Evolutionary conservation across 2,888 invertebrate genomes (phyloP).

Genomic region (Ichneumoninae sp.): DNA sequence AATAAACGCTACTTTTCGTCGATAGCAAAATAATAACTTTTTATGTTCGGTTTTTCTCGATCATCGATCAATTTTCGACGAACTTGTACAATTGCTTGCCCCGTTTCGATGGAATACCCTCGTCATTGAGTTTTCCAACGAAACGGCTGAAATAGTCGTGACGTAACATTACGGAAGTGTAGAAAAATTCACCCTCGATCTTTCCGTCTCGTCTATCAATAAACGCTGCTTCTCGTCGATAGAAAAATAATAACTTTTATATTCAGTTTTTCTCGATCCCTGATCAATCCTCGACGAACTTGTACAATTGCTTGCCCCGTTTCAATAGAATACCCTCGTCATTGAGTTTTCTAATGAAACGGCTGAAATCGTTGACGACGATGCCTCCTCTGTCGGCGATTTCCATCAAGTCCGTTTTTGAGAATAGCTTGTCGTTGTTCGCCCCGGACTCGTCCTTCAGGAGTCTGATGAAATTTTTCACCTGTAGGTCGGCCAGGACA

Average conservation of each 20-base stretch:
- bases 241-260: not conserved
- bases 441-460: constrained; percentile 89
- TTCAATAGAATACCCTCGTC: constrained; percentile 94
- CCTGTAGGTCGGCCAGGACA: constrained; percentile 69
- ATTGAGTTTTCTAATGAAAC: constrained; percentile 92
- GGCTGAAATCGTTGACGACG: constrained; percentile 87
- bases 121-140: constrained; percentile 92
- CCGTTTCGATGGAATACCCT: constrained; percentile 94
- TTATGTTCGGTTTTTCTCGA: constrained; percentile 8
- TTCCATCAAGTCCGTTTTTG: constrained; percentile 90
- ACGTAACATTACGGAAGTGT: constrained; percentile 69
- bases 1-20: constrained; percentile 3
- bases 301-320: constrained; percentile 91
- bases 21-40: not conserved
- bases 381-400: constrained; percentile 89
- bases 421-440: constrained; percentile 90
- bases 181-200: too few relatives aligned
- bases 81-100: constrained; percentile 90
- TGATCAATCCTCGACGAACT: constrained; percentile 85
- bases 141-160: constrained; percentile 88
- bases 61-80: constrained; percentile 80
- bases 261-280: not conserved
- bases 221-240: not conserved
- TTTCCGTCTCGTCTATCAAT: not conserved
- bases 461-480: constrained; percentile 89